Conservation (phyloP, 2,797 vertebrate genomes). For the Saxicola maurus region DNA sequence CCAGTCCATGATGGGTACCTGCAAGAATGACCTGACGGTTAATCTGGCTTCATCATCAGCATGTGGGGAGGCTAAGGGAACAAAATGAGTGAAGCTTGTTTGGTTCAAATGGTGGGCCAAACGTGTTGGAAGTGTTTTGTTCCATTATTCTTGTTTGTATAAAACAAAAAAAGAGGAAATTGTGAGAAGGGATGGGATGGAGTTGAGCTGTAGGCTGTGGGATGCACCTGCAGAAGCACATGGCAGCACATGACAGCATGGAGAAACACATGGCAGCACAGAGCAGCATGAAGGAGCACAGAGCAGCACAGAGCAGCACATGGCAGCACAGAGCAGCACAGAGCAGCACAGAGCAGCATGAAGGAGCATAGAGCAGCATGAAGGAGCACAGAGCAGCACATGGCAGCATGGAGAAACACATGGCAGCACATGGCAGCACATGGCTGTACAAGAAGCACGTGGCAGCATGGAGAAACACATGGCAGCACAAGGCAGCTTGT, state of each 20-base stretch:
- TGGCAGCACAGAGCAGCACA: background rate
- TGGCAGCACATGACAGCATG: no score
- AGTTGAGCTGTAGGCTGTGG: no score
- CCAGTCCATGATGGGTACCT: background rate
- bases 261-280: background rate
- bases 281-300: background rate
- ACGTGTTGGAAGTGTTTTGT: background rate
- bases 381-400: background rate
- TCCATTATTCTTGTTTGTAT: background rate
- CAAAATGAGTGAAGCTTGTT: background rate
- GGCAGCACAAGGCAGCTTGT: background rate
- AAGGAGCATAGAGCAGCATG: no score
- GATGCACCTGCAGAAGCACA: no score
- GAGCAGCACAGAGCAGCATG: background rate
- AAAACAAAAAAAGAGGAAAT: background rate
- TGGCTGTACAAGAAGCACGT: no score
- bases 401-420: background rate
- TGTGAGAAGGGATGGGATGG: background rate
- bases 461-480: no score
- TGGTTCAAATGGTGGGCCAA: background rate
- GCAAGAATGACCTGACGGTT: background rate
- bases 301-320: background rate
- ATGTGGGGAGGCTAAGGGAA: background rate
- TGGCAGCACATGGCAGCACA: background rate
- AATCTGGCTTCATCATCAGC: background rate